A percentile compares a stretch with the other conserved stretches of the same genome.
Conservation (phyloP, 2,797 vertebrate species). For the Sylvia borin region DNA sequence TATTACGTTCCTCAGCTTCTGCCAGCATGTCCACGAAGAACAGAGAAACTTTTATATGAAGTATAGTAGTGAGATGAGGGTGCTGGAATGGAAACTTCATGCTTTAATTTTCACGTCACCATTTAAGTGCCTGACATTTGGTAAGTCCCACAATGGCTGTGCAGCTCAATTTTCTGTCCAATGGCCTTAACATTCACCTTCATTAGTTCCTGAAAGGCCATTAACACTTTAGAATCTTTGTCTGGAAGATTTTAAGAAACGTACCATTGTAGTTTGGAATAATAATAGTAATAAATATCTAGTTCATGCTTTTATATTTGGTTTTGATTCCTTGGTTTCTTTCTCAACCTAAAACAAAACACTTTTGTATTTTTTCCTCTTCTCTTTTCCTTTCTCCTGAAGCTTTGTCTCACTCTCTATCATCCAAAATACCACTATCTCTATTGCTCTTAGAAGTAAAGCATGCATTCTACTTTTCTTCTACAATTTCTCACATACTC, state of each 20-base stretch:
- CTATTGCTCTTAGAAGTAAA: neutral
- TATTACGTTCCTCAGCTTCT: neutral
- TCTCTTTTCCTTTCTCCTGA: neutral
- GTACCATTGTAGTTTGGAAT: neutral
- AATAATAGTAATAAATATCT: neutral
- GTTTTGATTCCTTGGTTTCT: neutral
- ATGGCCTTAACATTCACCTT: neutral
- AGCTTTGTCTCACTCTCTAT: neutral
- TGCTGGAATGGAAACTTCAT: neutral
- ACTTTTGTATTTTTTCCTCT: neutral
- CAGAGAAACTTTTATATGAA: neutral
- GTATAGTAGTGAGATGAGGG: neutral
- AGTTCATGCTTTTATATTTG: neutral
- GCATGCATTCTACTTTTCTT: neutral
- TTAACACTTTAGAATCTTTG: neutral
- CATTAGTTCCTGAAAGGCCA: neutral
- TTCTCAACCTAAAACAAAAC: neutral
- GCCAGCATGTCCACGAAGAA: neutral
- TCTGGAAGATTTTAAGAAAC: neutral
- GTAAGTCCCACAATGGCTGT: neutral
- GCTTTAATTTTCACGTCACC: neutral
- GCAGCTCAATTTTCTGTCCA: conserved; percentile 7
- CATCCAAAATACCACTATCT: neutral
- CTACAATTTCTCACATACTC: neutral
- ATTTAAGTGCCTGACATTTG: neutral